Base-by-base conservation (phyloP, 2,113 vertebrate genomes). In the Acanthochromis polyacanthus region DNA sequence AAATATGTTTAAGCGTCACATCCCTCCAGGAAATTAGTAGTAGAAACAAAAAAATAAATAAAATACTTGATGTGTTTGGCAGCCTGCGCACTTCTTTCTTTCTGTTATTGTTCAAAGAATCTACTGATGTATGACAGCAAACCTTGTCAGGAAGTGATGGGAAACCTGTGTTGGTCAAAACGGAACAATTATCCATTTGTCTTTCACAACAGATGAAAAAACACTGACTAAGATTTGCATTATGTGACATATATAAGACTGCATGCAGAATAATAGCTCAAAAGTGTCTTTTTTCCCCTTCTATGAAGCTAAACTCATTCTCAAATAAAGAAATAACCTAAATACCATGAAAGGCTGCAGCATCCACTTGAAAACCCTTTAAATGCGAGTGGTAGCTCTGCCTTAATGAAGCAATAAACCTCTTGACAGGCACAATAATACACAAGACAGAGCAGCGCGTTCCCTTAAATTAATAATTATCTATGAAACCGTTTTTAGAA, bases 181-280 rank as follows among this genome's bases (percentile, higher is more conserved):
- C 68, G 71, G 52, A 83, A 65, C 66, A 66, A 46, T 65, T 72
- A 85, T 76, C 28, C 67, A 81, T 86, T 72, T 82, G 22, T 56
- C 14, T 56, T 75, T 57, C 4, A 63, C 80, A 20, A 71, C 32
- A 48, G 20, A 65, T 67, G n/a, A 53, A 28, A 61, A 73, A 36
- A 32, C 20, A 52, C 38, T 1, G 10, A 14, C 45, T 45, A 55
- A 28, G 40, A 38, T 10, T 81, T 51, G 40, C 9, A 20, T 64
- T 15, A 57, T 66, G 30, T 30, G 30, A 9, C 32, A 43, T 12
- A 43, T 43, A 43, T 15, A 43, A 8, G 32, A 36, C 10, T 43
- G 12, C 3, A 43, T 43, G 11, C 14, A 43, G 28, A 77, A 17
- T 17, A 52, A 43, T 30, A 69, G 22, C 56, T 70, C 7, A 55